These are phyloP conservation scores for Himalopsyche kuldschensis DNA, from an alignment of 2,888 invertebrate species.

Conservation along the genomic window DNA sequence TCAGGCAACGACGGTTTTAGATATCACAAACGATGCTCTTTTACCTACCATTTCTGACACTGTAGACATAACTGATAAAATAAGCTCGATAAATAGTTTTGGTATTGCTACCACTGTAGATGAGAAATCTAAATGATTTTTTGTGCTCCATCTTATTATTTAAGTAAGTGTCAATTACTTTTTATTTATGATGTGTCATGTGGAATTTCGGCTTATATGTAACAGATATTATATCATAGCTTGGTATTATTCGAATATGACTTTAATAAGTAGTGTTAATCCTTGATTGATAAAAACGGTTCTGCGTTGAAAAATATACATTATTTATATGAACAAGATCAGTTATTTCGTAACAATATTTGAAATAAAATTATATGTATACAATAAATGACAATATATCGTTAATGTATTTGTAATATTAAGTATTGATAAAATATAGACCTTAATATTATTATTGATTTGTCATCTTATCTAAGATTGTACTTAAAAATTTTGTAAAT, in stretches of 20 bases:
- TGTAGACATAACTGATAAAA: constrained; percentile 29
- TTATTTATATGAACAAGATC: too few species aligned
- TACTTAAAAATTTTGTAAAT: not conserved
- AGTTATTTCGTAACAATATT: too few species aligned
- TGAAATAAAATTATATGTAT: too few species aligned
- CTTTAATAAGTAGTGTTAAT: too few species aligned
- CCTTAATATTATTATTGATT: not conserved
- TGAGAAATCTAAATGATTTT: constrained; percentile 31
- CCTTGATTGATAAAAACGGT: too few species aligned
- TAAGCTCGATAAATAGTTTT: constrained; percentile 19
- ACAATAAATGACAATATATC: too few species aligned
- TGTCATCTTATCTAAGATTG: not conserved
- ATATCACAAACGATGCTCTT: constrained; percentile 6
- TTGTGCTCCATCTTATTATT: not conserved
- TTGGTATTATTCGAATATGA: too few species aligned
- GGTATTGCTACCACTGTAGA: constrained; percentile 18
- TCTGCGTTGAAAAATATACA: too few species aligned
- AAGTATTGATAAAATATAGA: not conserved
- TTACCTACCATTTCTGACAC: constrained; percentile 16
- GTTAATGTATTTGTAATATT: not conserved
- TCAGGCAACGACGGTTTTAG: constrained; percentile 45
- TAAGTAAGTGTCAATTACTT: too few species aligned
- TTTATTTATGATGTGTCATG: too few species aligned
- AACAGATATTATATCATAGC: too few species aligned
- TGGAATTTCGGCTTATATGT: too few species aligned